These are phyloP conservation scores for Acarapis woodi DNA, from an alignment of 1,140 invertebrate species.

Conservation along the genomic window DNA sequence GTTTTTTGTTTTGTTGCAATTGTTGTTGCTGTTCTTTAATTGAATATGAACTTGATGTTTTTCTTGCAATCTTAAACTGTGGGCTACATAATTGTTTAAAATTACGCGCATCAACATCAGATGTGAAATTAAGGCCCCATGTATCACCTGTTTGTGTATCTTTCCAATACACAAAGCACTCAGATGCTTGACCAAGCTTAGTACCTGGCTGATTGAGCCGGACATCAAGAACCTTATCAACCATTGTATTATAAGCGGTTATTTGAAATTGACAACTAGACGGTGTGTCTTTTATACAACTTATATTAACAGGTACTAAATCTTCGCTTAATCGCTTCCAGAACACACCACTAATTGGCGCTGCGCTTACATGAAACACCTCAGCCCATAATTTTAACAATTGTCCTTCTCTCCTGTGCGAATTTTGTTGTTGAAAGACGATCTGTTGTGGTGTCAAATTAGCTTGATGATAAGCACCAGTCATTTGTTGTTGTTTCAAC, in stretches of 20 bases:
- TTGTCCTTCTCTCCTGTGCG: constrained; percentile 4
- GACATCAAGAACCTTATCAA: constrained; percentile 89
- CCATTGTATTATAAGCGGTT: constrained; percentile 89
- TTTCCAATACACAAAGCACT: constrained; percentile 96
- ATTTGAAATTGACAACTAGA: constrained; percentile 91
- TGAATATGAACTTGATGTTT: constrained; percentile 75
- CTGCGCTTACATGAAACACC: constrained; percentile 78
- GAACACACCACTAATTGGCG: constrained; percentile 38
- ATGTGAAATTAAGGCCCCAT: constrained; percentile 95
- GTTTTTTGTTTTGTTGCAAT: neutral
- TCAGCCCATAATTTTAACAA: constrained; percentile 56
- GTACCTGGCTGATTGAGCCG: constrained; percentile 83
- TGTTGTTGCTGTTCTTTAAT: neutral
- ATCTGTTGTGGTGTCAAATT: neutral
- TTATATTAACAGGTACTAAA: constrained; percentile 86
- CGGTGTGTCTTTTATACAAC: constrained; percentile 77
- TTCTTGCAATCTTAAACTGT: constrained; percentile 83
- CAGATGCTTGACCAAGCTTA: constrained; percentile 78
- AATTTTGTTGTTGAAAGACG: constrained; percentile 2
- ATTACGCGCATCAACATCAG: constrained; percentile 79
- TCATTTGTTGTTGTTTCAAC: too few species aligned
- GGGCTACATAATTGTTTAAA: constrained; percentile 88
- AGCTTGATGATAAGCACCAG: constrained; percentile 75
- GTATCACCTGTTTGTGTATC: constrained; percentile 55
- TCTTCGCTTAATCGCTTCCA: constrained; percentile 94